phyloP scores from a whole-genome alignment of 2,113 vertebrate genomes.

The Ginglymostoma cirratum region DNA sequence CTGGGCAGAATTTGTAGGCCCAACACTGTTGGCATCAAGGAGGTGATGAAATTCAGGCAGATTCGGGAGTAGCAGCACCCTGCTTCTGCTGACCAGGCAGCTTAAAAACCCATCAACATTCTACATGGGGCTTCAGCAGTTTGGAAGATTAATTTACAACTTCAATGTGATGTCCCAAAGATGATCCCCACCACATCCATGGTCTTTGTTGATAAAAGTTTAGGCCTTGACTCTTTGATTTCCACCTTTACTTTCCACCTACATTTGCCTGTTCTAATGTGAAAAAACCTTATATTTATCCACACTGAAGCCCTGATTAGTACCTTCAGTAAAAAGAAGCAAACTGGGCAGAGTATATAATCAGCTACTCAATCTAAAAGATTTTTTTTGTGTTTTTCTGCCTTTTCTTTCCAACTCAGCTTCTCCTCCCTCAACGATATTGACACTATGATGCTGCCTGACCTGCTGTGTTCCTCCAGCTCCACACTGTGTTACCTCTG shows the following conservation, averaged over 20 bases:
- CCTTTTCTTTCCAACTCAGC: neutral
- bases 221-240: neutral
- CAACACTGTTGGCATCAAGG: neutral
- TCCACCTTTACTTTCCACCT: neutral
- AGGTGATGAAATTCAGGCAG: neutral
- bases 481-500: too few relatives aligned
- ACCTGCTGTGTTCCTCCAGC: too few relatives aligned
- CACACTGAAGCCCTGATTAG: neutral
- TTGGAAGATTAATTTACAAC: neutral
- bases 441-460: neutral
- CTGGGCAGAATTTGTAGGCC: neutral
- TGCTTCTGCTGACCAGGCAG: neutral
- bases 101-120: neutral
- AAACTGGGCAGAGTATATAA: neutral
- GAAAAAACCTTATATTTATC: neutral
- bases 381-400: neutral
- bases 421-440: neutral
- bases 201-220: neutral
- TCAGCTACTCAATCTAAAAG: neutral
- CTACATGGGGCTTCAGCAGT: neutral
- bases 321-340: conserved; percentile 1
- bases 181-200: neutral
- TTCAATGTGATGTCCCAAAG: neutral
- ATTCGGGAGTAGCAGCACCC: neutral
- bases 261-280: neutral